Conservation (phyloP, 2,797 vertebrate genomes). For the Manis javanica region DNA sequence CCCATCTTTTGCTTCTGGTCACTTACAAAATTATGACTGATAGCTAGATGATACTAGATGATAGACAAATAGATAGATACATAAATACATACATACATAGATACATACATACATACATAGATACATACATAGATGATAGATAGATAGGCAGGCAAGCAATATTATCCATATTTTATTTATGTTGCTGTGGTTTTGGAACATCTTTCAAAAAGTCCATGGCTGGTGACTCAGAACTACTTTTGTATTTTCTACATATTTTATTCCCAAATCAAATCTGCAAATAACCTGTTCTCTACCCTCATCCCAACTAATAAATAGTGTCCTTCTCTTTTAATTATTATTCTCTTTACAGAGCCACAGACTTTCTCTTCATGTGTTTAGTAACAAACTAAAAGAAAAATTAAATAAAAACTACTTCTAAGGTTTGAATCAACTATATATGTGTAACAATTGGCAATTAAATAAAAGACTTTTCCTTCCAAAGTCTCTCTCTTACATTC, state of each 20-base stretch:
- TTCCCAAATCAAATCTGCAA: neutral
- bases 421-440: neutral
- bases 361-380: slow-evolving; percentile 16
- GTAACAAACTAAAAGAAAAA: neutral
- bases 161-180: neutral
- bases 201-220: neutral
- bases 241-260: neutral
- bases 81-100: neutral
- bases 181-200: neutral
- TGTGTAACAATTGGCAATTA: neutral
- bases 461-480: neutral
- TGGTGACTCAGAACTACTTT: neutral
- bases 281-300: neutral
- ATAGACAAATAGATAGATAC: neutral
- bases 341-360: neutral
- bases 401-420: neutral
- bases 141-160: neutral
- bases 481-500: neutral
- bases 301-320: neutral
- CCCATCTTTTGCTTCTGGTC: slow-evolving; percentile 64
- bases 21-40: slow-evolving; percentile 14
- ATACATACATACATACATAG: neutral
- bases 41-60: too few relatives aligned
- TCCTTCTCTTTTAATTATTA: neutral
- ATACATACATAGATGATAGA: too few relatives aligned